phyloP scores from a whole-genome alignment of 2,888 invertebrate species.

The Chloroclysta siterata region DNA sequence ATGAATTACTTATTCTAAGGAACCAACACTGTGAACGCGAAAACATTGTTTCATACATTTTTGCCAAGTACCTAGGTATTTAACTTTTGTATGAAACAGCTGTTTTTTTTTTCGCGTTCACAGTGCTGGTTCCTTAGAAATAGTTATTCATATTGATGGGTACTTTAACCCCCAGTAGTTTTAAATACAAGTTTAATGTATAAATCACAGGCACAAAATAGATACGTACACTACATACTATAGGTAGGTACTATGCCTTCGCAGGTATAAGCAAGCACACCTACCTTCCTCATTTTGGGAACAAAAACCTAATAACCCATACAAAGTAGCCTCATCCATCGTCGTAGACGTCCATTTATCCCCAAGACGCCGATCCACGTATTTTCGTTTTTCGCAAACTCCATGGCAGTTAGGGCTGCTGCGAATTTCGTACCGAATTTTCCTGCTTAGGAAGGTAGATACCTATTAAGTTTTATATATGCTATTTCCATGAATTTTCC shows the following conservation, averaged over 20 bases:
- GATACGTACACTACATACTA: too few species aligned
- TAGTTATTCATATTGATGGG: too few species aligned
- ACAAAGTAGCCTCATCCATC: slow-evolving; percentile 43
- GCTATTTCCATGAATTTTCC: not conserved
- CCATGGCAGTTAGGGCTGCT: slow-evolving; percentile 31
- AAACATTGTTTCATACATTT: too few species aligned
- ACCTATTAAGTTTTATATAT: not conserved
- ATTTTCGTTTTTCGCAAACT: slow-evolving; percentile 38
- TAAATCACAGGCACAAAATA: too few species aligned
- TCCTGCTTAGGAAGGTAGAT: not conserved
- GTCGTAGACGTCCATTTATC: slow-evolving; percentile 43
- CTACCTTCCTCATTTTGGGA: slow-evolving; percentile 29
- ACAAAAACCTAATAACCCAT: slow-evolving; percentile 45
- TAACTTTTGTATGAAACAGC: too few species aligned
- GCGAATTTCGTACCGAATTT: slow-evolving; percentile 5
- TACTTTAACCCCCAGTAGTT: too few species aligned
- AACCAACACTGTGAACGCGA: too few species aligned
- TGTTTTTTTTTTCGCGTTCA: too few species aligned
- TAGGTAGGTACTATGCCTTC: slow-evolving; percentile 8
- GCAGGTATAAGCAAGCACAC: not conserved
- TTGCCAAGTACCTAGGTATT: too few species aligned
- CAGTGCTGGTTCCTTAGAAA: too few species aligned
- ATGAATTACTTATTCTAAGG: too few species aligned
- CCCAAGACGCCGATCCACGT: slow-evolving; percentile 42
- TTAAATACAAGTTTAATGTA: too few species aligned